A percentile compares a stretch with the other conserved stretches of the same genome.
Evolutionary conservation across 1,140 invertebrate species (phyloP).

Genomic region (Druon quercuslanigerum): DNA sequence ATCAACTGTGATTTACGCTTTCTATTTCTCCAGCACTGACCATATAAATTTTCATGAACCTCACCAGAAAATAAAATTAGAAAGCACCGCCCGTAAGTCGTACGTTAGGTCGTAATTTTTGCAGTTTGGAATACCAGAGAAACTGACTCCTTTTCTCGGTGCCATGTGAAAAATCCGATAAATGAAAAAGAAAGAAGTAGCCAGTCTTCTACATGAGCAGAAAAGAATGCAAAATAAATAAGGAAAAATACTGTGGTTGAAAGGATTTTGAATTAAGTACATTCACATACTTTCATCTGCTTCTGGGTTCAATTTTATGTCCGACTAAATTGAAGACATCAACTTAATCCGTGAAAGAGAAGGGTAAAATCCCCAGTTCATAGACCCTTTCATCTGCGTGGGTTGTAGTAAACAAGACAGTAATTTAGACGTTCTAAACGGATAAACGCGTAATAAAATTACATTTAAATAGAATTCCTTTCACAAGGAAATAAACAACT

Average conservation of each 20-base stretch:
- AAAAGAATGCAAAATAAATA: neutral
- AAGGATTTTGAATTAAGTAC: no score
- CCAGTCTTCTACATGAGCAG: neutral
- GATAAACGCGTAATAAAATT: no score
- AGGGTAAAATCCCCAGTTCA: no score
- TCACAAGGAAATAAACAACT: no score
- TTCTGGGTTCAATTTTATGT: no score
- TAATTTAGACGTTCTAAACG: no score
- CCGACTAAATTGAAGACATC: no score
- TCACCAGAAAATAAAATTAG: neutral
- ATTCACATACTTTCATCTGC: no score
- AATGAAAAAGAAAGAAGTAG: neutral
- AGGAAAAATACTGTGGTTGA: neutral
- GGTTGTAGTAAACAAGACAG: no score
- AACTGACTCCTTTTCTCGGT: conserved; percentile 13
- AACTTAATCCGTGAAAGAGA: no score
- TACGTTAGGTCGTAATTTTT: conserved; percentile 4
- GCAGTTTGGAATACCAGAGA: neutral
- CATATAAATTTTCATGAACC: conserved; percentile 18
- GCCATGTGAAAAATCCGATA: neutral
- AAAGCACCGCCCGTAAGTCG: neutral
- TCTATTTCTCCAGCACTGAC: conserved; percentile 49
- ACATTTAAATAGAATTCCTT: no score
- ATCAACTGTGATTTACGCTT: conserved; percentile 57
- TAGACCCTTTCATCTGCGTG: no score